Percentiles rank a stretch among this genome's conserved stretches.
Evolutionary conservation across 2,888 invertebrate species (phyloP).

Genomic region (Lucinisca nassula): DNA sequence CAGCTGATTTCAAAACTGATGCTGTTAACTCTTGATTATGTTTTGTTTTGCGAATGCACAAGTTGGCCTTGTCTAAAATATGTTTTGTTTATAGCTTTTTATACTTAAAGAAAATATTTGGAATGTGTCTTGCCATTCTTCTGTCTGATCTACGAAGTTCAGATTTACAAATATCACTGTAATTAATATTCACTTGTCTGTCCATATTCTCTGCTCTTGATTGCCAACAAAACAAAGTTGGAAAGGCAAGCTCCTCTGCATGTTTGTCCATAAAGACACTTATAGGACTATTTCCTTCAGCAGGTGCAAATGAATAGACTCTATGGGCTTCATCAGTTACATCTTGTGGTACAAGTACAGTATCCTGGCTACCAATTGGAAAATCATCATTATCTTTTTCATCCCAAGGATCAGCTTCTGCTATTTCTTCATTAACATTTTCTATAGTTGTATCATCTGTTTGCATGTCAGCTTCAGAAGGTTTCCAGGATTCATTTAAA

Average conservation of each 20-base stretch:
- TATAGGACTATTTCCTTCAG: constrained; percentile 55
- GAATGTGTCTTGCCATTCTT: constrained; percentile 40
- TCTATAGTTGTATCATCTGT: not conserved
- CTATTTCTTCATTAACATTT: not conserved
- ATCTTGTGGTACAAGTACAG: not conserved
- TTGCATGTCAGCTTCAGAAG: not conserved
- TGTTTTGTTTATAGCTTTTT: constrained; percentile 55
- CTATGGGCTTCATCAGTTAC: not conserved
- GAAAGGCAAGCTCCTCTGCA: constrained; percentile 63
- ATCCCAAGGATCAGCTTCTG: not conserved
- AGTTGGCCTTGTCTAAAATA: constrained; percentile 17
- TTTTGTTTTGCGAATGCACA: constrained; percentile 46
- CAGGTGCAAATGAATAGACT: constrained; percentile 50
- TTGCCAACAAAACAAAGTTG: constrained; percentile 61
- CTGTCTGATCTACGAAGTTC: constrained; percentile 49
- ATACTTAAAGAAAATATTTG: constrained; percentile 59
- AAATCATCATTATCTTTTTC: not conserved
- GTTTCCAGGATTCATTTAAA: not conserved
- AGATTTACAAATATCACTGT: constrained; percentile 49
- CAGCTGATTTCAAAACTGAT: constrained; percentile 22
- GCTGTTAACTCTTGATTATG: constrained; percentile 29
- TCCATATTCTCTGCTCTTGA: constrained; percentile 34
- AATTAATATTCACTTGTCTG: constrained; percentile 40
- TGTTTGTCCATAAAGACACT: constrained; percentile 59
- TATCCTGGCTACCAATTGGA: not conserved